These are phyloP conservation scores for Nasonia oneida DNA, from an alignment of 2,888 invertebrate species.

Conservation along the genomic window DNA sequence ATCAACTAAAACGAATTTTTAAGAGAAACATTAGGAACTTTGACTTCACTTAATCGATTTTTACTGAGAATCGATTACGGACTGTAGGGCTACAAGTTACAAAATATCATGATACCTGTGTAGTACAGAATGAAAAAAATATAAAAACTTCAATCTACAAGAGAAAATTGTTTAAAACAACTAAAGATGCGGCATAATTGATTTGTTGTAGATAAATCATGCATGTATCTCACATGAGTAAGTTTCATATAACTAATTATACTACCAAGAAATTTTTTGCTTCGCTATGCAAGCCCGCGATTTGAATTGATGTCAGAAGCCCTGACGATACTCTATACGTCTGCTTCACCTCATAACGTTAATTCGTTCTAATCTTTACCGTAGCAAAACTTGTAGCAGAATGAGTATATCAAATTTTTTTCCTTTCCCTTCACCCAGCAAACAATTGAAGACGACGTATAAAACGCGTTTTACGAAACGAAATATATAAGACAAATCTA, in stretches of 20 bases:
- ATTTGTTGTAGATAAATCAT: constrained; percentile 22
- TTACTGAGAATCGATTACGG: too few relatives aligned
- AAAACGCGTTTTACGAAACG: neutral
- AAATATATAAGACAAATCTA: neutral
- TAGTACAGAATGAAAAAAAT: neutral
- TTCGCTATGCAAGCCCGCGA: neutral
- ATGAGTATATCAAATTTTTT: neutral
- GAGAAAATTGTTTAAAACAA: neutral
- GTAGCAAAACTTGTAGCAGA: neutral
- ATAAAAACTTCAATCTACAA: neutral
- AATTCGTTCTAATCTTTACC: neutral
- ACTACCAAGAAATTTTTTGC: constrained; percentile 9
- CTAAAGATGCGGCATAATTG: constrained; percentile 12
- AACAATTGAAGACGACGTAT: neutral
- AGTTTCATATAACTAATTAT: neutral
- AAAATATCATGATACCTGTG: neutral
- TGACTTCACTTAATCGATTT: too few relatives aligned
- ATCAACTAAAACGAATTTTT: too few relatives aligned
- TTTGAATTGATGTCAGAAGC: constrained; percentile 17
- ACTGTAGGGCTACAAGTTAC: neutral
- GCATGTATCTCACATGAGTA: neutral
- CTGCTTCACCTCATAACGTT: neutral
- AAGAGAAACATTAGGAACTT: too few relatives aligned
- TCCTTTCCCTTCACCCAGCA: neutral
- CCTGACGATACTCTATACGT: neutral